A percentile compares a stretch with the other conserved stretches of the same genome.
Evolutionary conservation across 2,797 vertebrate genomes (phyloP).

Genomic region (Dermochelys coriacea): DNA sequence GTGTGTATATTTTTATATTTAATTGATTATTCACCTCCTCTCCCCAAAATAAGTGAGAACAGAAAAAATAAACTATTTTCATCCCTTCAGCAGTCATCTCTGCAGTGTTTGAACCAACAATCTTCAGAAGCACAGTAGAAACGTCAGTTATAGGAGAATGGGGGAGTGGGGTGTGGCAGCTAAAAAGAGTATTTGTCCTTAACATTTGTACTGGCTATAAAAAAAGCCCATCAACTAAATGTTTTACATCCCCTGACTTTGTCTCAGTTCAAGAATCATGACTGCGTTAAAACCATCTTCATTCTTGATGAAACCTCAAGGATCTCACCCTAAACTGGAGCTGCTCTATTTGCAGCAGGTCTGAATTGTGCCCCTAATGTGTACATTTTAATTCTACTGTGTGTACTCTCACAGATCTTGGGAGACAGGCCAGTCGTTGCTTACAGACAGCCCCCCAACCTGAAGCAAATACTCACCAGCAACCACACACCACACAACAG

Average conservation of each 20-base stretch:
- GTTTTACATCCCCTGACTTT: background rate
- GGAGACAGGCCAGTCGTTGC: too few relatives aligned
- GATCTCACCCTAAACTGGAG: background rate
- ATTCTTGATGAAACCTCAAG: background rate
- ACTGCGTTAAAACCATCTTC: background rate
- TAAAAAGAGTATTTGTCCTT: background rate
- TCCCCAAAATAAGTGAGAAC: background rate
- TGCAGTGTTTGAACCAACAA: too few relatives aligned
- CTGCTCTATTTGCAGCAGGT: background rate
- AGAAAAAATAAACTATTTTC: too few relatives aligned
- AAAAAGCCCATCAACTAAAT: background rate
- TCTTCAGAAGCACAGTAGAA: background rate
- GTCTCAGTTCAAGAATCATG: background rate
- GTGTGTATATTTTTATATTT: background rate
- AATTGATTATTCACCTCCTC: background rate
- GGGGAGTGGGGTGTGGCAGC: too few relatives aligned
- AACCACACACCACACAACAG: too few relatives aligned
- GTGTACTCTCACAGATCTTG: too few relatives aligned
- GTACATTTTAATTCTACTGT: background rate
- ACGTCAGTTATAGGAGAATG: background rate
- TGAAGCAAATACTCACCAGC: too few relatives aligned
- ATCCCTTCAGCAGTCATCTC: background rate
- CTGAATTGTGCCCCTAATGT: background rate
- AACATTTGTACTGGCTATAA: background rate
- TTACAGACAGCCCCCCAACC: too few relatives aligned